Base-by-base conservation (phyloP, 2,888 invertebrate genomes). In the Cactoblastis cactorum region DNA sequence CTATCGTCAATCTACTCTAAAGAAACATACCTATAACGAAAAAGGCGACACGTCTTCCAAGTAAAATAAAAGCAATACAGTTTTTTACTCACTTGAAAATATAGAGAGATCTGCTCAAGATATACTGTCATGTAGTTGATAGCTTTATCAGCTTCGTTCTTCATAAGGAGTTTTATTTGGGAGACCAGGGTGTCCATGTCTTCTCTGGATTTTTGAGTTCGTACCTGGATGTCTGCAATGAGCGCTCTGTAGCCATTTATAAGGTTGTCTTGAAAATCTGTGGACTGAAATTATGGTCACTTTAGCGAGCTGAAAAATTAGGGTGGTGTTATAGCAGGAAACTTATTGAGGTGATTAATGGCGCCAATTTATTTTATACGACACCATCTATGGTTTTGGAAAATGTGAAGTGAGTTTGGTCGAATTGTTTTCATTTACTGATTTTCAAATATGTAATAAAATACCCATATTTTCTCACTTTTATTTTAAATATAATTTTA, bases 121-220 rank as follows among this genome's bases (percentile, higher is more conserved):
- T 89, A 89, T 3, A 89, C 83, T 1, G 89, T 88, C 89, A 89
- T 89, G 55, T 89, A 89, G 62, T 88, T 89, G 18, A 88, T 88
- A 1, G 89, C 87, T 57, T 89, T 89, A 50, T 89, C 89, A 0
- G 89, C 89, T 60, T 89, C 89, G 48, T 89, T 89, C 55, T 89
- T 89, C 89, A 89, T 89, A 18, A 89, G 77, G 0, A 89, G 69
- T 56, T 89, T 89, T 52, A 89, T 87, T 64, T 89, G 89, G 3
- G 89, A 89, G 38, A 89, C 84, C 9, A 89, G 65, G 1, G 88
- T 88, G 68, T 88, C 89, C 89, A 89, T 89, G 54, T 89, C 89
- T 56, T 89, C 89, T 11, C 86, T 65, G 5, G 88, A 88, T 58
- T 88, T 88, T 53, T 86, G 87, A 1, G 89, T 86, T 14, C 89